phyloP scores from a whole-genome alignment of 2,888 invertebrate species.

The Hylaea fasciaria region DNA sequence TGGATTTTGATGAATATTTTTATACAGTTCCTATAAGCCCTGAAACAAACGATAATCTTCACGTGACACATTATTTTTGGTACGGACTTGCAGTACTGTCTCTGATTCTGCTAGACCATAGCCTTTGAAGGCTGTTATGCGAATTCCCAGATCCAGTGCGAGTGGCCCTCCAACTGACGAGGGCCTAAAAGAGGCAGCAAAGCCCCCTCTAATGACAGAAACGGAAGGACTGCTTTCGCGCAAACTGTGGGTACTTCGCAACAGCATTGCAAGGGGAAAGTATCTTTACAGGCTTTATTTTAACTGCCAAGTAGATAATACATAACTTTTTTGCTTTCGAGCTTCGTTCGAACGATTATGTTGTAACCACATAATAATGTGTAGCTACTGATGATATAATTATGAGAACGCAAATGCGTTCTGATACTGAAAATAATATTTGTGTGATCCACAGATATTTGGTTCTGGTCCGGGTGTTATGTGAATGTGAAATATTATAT shows the following conservation, averaged over 20 bases:
- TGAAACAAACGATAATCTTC: no score
- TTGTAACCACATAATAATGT: no score
- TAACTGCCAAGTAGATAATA: background rate
- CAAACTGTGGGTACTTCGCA: background rate
- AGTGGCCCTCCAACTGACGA: constrained; percentile 1
- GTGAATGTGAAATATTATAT: no score
- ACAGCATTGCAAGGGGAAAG: background rate
- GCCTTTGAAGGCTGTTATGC: background rate
- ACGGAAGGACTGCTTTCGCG: constrained; percentile 2
- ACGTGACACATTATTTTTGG: background rate
- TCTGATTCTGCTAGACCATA: background rate
- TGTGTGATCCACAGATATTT: no score
- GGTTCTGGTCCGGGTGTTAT: no score
- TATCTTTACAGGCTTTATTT: background rate
- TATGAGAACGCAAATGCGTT: no score
- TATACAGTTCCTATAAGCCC: no score
- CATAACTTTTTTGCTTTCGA: no score
- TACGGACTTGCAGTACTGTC: background rate
- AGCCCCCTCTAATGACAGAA: constrained; percentile 15
- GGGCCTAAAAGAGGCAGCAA: constrained; percentile 4
- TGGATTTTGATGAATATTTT: no score
- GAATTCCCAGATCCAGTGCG: constrained; percentile 4
- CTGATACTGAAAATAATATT: no score
- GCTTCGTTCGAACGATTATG: no score
- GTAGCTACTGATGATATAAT: no score